Evolutionary conservation across 2,888 invertebrate genomes (phyloP), one percentile per base, ranked within the genome.

Genomic region (Volucella bombylans): DNA sequence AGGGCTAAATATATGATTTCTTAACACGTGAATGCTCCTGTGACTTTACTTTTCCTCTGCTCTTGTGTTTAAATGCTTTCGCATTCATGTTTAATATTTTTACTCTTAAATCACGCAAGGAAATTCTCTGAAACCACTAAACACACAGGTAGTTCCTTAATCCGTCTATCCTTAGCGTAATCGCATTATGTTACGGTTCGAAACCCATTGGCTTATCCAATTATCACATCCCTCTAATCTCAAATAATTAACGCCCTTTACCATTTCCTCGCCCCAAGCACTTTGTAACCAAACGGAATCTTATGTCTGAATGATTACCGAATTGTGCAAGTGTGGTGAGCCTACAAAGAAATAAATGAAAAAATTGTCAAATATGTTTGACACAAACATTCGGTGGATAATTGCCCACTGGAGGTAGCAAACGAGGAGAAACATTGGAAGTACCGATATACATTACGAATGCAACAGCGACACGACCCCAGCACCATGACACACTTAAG

Each of bases 401-500:
- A 43, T 61, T 45, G 41, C 23, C 39, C 23, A 62, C 50, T 12
- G 11, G 38, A 38, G 18, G 14, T 11, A n/a, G 47, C 12, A 41
- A 61, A 12, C 31, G 6, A 31, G 31, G 31, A 31, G 31, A 31
- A 18, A 9, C 15, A 18, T 65, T 41, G 39, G 50, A 52, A 39
- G 9, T 52, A 23, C 8, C 8, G 2, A 72, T 41, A 14, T 45
- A 57, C 8, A 57, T 71, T 71, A 64, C 73, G 52, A 61, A 61
- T 61, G 77, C 82, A 82, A 54, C 64, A 23, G 52, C 49, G 41
- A 43, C 45, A 43, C 54, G 61, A 31, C 62, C 50, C 12, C 47
- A 54, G 38, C 18, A 62, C 77, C 82, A 71, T 82, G 82, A 82
- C 82, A 82, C 55, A 82, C 59, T 71, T 80, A 47, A 52, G 1